Conservation (phyloP, 2,113 vertebrate species). For the Rana temporaria region DNA sequence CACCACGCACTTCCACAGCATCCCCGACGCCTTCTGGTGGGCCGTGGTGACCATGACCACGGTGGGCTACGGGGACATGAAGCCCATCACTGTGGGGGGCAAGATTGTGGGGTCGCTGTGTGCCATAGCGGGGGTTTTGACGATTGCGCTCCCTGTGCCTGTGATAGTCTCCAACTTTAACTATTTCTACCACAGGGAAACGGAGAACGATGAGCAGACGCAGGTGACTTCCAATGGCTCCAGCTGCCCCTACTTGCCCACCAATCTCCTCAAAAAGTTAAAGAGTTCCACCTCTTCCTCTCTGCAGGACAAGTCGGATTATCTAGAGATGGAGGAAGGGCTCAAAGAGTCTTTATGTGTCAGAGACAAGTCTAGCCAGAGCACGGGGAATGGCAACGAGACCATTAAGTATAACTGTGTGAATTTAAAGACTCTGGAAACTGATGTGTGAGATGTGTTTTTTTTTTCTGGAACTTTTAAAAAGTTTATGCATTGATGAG, state of each 20-base stretch:
- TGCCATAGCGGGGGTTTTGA: slow-evolving; percentile 96
- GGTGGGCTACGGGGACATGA: slow-evolving; percentile 99
- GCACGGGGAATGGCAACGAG: slow-evolving; percentile 86
- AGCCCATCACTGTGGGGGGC: slow-evolving; percentile 96
- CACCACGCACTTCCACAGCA: slow-evolving; percentile 95
- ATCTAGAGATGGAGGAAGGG: slow-evolving; percentile 98
- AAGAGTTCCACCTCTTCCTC: slow-evolving; percentile 91
- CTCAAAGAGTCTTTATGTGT: slow-evolving; percentile 95
- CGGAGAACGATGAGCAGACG: slow-evolving; percentile 91
- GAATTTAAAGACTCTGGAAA: slow-evolving; percentile 93
- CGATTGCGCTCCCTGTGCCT: slow-evolving; percentile 97
- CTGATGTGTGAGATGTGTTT: slow-evolving; percentile 86
- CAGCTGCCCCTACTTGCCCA: slow-evolving; percentile 90
- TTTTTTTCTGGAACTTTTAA: slow-evolving; percentile 65
- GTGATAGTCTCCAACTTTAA: slow-evolving; percentile 99
- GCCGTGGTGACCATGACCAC: slow-evolving; percentile 99
- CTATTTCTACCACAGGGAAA: slow-evolving; percentile 98
- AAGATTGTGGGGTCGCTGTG: slow-evolving; percentile 98
- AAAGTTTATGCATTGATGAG: slow-evolving; percentile 79
- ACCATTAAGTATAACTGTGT: slow-evolving; percentile 92
- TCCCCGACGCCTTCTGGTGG: slow-evolving; percentile 99
- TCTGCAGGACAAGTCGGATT: slow-evolving; percentile 93
- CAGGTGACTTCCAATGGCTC: slow-evolving; percentile 85
- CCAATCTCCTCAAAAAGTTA: slow-evolving; percentile 89
- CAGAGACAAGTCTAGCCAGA: slow-evolving; percentile 88